Evolutionary conservation across 2,888 invertebrate species (phyloP), one percentile per base, ranked within the genome.

Genomic region (Pseudococcus longispinus): DNA sequence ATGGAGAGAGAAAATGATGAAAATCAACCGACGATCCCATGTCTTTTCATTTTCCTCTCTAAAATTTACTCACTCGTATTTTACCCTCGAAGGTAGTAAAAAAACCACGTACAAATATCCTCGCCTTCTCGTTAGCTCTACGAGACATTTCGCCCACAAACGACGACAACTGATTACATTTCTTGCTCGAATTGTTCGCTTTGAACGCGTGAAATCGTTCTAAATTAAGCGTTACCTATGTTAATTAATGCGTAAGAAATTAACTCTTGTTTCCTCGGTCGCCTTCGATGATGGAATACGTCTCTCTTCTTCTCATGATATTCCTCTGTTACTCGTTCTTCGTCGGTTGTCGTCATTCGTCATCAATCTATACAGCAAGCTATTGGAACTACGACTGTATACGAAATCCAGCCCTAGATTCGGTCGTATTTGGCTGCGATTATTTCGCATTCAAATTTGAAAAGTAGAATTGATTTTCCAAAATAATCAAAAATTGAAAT

Each of bases 151-250:
- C 18, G 6, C 6, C 23, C 5, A 55, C 1, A 6, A 23, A 9
- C n/a, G n/a, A 60, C 23, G 23, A 23, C 60, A 60, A 60, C 60
- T 70, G 70, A 70, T 70, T 70, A 70, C 29, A 70, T 70, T 70
- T 70, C 26, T 29, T 70, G 70, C 70, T 70, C 70, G 70, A 70
- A 70, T 70, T 70, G 70, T 70, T 60, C 60, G 60, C 60, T 29
- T 70, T 9, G 18, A 70, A 70, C 18, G 70, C 70, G 29, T 70
- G 70, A 70, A 70, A 70, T 70, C 32, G 29, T 29, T 23, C 70
- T 70, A 70, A 70, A 70, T 70, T 70, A 70, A 70, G 29, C 70
- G 70, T 70, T 60, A 23, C 20, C 23, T 23, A 60, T 23, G 60
- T 20, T 70, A 70, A 70, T 70, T 70, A 70, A 29, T 29, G 18